phyloP scores from a whole-genome alignment of 92 coral and sea anemone genomes.

The Zoanthus solanderi region DNA sequence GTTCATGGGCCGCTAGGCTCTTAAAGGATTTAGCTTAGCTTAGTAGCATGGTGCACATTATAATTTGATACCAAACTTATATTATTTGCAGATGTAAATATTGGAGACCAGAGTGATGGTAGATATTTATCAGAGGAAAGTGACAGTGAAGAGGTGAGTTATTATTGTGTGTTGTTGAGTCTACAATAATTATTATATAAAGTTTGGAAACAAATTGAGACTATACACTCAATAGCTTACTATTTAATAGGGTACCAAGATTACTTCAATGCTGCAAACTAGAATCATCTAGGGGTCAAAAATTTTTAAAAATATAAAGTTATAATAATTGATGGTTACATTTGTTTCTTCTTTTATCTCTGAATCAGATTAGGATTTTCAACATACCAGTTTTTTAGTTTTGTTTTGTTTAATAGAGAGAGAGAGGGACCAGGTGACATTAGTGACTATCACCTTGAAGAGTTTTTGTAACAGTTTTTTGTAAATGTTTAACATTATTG shows the following conservation, averaged over 20 bases:
- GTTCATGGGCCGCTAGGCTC: too few species aligned
- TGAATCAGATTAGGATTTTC: background rate
- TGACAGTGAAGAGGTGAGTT: constrained; percentile 12
- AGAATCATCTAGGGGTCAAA: constrained; percentile 7
- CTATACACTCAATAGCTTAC: background rate
- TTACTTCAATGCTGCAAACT: background rate
- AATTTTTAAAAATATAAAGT: background rate
- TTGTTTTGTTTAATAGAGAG: background rate
- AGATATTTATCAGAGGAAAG: background rate
- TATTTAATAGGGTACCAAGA: background rate
- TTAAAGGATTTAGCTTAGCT: background rate
- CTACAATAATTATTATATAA: background rate
- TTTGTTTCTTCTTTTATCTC: background rate
- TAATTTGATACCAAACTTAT: background rate
- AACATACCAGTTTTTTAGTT: background rate
- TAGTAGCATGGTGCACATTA: background rate
- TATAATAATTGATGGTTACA: background rate
- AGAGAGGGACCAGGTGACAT: background rate
- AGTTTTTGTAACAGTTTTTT: background rate
- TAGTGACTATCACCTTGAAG: background rate
- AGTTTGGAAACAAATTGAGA: background rate
- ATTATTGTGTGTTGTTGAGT: background rate
- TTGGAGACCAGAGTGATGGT: constrained; percentile 4
- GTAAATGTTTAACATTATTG: background rate
- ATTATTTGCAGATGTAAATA: background rate